phyloP scores from a whole-genome alignment of 2,888 invertebrate species.

The Diaphora mendica region DNA sequence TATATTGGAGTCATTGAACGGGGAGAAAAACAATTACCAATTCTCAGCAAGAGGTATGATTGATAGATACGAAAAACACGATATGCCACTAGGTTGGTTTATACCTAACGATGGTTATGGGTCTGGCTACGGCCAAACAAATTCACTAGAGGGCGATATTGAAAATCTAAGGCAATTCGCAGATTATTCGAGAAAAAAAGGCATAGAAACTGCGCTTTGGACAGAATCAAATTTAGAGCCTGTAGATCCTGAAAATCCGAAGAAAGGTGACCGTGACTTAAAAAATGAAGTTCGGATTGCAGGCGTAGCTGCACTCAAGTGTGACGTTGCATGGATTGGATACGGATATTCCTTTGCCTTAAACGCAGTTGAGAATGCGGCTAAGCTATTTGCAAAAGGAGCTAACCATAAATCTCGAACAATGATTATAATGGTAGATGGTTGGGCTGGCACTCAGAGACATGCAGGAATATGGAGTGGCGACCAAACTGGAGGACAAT shows the following conservation, averaged over 20 bases:
- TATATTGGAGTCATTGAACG: conserved; percentile 78
- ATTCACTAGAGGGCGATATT: conserved; percentile 75
- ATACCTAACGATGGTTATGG: conserved; percentile 82
- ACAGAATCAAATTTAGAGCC: conserved; percentile 79
- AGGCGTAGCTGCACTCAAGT: conserved; percentile 76
- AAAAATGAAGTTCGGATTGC: conserved; percentile 72
- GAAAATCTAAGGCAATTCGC: conserved; percentile 74
- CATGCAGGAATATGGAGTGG: conserved; percentile 80
- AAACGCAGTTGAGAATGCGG: conserved; percentile 74
- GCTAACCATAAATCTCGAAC: conserved; percentile 62
- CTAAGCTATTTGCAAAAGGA: conserved; percentile 64
- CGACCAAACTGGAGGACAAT: conserved; percentile 78
- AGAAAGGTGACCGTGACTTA: conserved; percentile 80
- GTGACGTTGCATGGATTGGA: conserved; percentile 82
- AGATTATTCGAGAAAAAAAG: conserved; percentile 68
- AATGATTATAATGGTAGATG: conserved; percentile 79
- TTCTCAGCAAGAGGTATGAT: conserved; percentile 83
- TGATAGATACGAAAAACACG: conserved; percentile 74
- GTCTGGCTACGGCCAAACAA: conserved; percentile 79
- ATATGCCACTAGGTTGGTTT: conserved; percentile 81
- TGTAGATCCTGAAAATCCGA: conserved; percentile 70
- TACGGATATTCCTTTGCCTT: conserved; percentile 78
- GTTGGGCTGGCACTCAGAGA: conserved; percentile 82
- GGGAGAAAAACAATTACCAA: conserved; percentile 79
- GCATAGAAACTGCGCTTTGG: conserved; percentile 78